These are phyloP conservation scores for Amphiprion ocellaris DNA, from an alignment of 2,113 vertebrate genomes.

Conservation along the genomic window DNA sequence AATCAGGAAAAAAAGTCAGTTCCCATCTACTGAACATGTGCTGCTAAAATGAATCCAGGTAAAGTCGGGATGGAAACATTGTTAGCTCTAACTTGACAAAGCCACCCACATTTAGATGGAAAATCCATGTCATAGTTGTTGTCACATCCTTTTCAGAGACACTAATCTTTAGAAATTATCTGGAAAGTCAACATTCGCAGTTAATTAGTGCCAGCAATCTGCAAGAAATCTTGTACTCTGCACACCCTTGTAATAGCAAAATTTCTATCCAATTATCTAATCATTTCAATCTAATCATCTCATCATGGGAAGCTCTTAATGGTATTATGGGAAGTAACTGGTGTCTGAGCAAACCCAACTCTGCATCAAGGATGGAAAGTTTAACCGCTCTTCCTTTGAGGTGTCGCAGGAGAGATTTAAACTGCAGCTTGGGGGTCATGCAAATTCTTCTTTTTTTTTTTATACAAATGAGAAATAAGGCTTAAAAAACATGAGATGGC, in stretches of 20 bases:
- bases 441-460: constrained; percentile 31
- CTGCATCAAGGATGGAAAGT: constrained; percentile 20
- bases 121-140: constrained; percentile 47
- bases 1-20: no score
- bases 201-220: constrained; percentile 74
- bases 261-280: constrained; percentile 79
- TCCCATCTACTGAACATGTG: no score
- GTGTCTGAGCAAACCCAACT: constrained; percentile 39
- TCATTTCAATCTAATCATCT: constrained; percentile 78
- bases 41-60: background rate
- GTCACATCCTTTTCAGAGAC: constrained; percentile 57
- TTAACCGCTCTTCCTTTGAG: constrained; percentile 43
- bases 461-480: constrained; percentile 48
- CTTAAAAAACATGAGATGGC: constrained; percentile 16
- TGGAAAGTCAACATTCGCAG: constrained; percentile 69
- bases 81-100: constrained; percentile 21
- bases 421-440: constrained; percentile 29
- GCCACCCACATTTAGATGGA: constrained; percentile 46
- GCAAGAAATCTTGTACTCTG: constrained; percentile 59
- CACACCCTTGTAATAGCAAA: constrained; percentile 62
- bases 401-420: constrained; percentile 39
- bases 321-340: constrained; percentile 54
- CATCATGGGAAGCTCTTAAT: constrained; percentile 68
- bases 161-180: constrained; percentile 72
- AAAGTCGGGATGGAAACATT: constrained; percentile 10